These are phyloP conservation scores for Hydractinia symbiolongicarpus DNA, from an alignment of 30 jellyfish, hydroid and myxozoan species.

Conservation along the genomic window DNA sequence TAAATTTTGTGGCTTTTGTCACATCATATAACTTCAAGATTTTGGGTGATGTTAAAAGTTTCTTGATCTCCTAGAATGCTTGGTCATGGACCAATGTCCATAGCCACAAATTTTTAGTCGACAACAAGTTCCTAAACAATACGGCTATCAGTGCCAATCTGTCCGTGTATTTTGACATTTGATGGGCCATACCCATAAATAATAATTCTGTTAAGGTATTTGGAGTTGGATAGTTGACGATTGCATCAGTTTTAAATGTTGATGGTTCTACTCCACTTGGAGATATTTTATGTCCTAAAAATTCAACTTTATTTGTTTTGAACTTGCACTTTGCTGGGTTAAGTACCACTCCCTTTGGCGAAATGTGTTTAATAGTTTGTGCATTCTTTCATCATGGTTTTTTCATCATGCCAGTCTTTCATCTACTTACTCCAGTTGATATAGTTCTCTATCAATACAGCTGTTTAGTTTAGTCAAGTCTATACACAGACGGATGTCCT, in stretches of 20 bases:
- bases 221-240: not conserved
- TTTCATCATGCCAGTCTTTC: not conserved
- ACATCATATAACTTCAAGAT: not conserved
- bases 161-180: not conserved
- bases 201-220: not conserved
- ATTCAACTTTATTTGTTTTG: constrained; percentile 25
- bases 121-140: not conserved
- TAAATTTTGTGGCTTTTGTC: too few relatives aligned
- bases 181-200: not conserved
- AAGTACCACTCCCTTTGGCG: constrained; percentile 13
- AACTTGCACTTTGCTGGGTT: constrained; percentile 39
- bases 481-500: constrained; percentile 12
- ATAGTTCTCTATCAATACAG: not conserved
- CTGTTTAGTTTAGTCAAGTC: constrained; percentile 25
- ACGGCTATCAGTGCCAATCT: not conserved
- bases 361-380: constrained; percentile 10
- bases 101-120: not conserved
- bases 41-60: not conserved
- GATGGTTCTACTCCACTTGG: not conserved
- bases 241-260: not conserved
- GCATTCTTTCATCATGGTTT: constrained; percentile 29
- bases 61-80: not conserved
- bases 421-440: constrained; percentile 11
- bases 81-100: not conserved
- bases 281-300: not conserved